Percentiles rank a stretch among this genome's conserved stretches.
phyloP scores from a whole-genome alignment of 1,140 invertebrate genomes.

The Drosophila watanabei region DNA sequence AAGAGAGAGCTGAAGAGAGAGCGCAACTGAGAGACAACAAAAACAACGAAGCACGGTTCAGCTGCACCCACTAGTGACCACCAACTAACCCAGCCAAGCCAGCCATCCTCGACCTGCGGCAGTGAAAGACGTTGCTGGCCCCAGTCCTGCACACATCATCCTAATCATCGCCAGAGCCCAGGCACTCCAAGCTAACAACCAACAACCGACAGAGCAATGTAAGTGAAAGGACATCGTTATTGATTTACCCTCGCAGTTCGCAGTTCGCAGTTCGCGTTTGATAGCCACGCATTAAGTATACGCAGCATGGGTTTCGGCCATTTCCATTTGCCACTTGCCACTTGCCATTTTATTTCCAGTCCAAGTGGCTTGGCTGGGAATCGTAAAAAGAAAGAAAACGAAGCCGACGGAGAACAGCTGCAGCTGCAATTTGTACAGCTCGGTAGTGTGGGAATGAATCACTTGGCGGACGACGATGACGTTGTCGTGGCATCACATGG shows the following conservation, averaged over 20 bases:
- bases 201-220: constrained; percentile 61
- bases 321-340: constrained; percentile 7
- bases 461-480: constrained; percentile 34
- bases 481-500: constrained; percentile 65
- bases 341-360: constrained; percentile 28
- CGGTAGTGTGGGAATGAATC: constrained; percentile 21
- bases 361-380: constrained; percentile 8
- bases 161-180: constrained; percentile 47
- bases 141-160: constrained; percentile 71
- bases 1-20: constrained; percentile 25
- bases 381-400: constrained; percentile 11
- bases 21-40: constrained; percentile 58
- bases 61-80: constrained; percentile 58
- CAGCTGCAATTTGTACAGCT: constrained; percentile 21
- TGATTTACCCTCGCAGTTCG: constrained; percentile 56
- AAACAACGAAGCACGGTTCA: constrained; percentile 78
- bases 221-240: constrained; percentile 68
- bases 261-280: constrained; percentile 34
- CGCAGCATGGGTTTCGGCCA: constrained; percentile 21
- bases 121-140: constrained; percentile 54
- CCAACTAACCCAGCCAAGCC: constrained; percentile 26
- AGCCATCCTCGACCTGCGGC: constrained; percentile 38
- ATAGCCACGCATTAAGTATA: constrained; percentile 50
- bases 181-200: constrained; percentile 41
- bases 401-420: constrained; percentile 22